Evolutionary conservation across 2,888 invertebrate species (phyloP).

Genomic region (Taenaris catops): DNA sequence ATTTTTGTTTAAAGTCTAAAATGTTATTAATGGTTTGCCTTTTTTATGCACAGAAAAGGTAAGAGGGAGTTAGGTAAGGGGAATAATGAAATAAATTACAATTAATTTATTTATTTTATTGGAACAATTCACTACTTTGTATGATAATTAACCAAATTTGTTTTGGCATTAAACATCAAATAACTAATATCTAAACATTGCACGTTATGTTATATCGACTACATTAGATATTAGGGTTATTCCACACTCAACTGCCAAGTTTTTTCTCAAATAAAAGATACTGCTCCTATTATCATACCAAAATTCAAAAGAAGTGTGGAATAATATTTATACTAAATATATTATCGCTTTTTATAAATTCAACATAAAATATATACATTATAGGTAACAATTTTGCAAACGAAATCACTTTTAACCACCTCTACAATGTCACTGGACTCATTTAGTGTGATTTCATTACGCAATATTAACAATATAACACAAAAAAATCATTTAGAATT

Average conservation of each 20-base stretch:
- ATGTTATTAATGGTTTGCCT: too few species aligned
- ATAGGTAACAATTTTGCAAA: conserved; percentile 18
- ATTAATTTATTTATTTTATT: conserved; percentile 62
- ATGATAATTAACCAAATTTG: conserved; percentile 63
- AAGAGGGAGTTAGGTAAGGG: too few species aligned
- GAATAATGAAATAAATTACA: conserved; percentile 6
- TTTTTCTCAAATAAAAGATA: not conserved
- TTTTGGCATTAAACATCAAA: conserved; percentile 64
- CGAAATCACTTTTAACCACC: conserved; percentile 6
- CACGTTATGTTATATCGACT: conserved; percentile 57
- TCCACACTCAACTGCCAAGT: conserved; percentile 14
- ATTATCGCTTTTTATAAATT: conserved; percentile 10
- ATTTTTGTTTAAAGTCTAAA: too few species aligned
- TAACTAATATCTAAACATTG: conserved; percentile 66
- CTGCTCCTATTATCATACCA: not conserved
- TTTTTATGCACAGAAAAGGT: too few species aligned
- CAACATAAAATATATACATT: conserved; percentile 12
- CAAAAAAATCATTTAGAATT: conserved; percentile 4
- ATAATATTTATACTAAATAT: conserved; percentile 9
- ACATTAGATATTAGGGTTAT: conserved; percentile 23
- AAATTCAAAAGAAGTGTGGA: conserved; percentile 8
- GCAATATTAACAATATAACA: conserved; percentile 1
- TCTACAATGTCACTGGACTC: conserved; percentile 4
- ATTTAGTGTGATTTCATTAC: conserved; percentile 6
- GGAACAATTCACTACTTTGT: conserved; percentile 74